A percentile compares a stretch with the other conserved stretches of the same genome.
These are phyloP conservation scores for Stichodactyla helianthus DNA, from an alignment of 64 coral and sea anemone species.

Conservation along the genomic window DNA sequence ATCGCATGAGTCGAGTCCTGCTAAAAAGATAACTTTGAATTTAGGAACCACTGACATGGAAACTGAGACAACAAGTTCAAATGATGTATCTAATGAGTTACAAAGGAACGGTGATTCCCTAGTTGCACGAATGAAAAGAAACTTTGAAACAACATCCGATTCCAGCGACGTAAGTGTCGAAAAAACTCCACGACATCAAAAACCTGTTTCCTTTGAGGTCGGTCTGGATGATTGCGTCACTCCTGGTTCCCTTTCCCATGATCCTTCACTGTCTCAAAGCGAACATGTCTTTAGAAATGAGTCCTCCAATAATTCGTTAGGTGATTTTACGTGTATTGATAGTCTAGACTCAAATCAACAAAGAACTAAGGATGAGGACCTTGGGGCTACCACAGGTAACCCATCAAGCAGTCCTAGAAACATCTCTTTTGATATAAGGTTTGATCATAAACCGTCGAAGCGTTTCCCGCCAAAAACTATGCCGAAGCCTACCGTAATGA, in stretches of 20 bases:
- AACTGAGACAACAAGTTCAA: neutral
- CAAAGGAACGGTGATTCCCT: neutral
- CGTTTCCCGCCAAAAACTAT: neutral
- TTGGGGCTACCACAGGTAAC: neutral
- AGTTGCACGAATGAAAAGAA: neutral
- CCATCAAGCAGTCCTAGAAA: neutral
- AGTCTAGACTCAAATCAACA: neutral
- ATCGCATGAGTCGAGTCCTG: neutral
- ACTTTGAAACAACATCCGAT: neutral
- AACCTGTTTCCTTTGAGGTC: conserved; percentile 14
- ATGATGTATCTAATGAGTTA: neutral
- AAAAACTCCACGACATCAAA: neutral
- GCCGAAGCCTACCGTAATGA: neutral
- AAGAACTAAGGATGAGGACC: neutral
- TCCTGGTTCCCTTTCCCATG: neutral
- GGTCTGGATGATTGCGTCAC: neutral
- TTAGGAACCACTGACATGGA: neutral
- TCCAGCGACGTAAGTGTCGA: neutral
- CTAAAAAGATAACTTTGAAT: neutral
- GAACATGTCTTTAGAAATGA: neutral
- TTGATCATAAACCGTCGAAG: neutral
- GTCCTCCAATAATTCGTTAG: neutral
- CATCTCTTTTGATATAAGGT: neutral
- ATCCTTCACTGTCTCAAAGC: neutral
- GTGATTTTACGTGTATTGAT: neutral